Evolutionary conservation across 2,113 vertebrate genomes (phyloP).

Genomic region (Oreochromis niloticus): DNA sequence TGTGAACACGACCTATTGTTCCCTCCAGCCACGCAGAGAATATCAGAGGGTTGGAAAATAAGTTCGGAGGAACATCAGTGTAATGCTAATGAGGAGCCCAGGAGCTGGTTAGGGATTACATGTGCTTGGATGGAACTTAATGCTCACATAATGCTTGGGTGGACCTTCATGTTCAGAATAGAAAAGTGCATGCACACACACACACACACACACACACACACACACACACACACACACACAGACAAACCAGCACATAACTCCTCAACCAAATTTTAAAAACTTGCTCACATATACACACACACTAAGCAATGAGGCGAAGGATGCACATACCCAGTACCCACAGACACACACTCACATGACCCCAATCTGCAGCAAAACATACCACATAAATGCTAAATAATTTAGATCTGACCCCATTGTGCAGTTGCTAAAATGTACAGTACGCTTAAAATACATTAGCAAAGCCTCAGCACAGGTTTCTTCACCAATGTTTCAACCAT

Average conservation of each 20-base stretch:
- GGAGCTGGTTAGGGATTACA: slow-evolving; percentile 53
- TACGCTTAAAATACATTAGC: slow-evolving; percentile 9
- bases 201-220: neutral
- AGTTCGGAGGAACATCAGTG: slow-evolving; percentile 44
- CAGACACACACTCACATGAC: slow-evolving; percentile 18
- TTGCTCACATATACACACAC: neutral
- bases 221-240: neutral
- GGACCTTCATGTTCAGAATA: slow-evolving; percentile 13
- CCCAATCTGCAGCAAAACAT: slow-evolving; percentile 52
- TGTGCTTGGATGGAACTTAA: slow-evolving; percentile 41
- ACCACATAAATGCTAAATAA: slow-evolving; percentile 58
- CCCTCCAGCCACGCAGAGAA: slow-evolving; percentile 20
- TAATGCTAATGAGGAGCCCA: slow-evolving; percentile 56
- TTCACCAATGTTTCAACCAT: neutral
- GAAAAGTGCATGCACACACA: neutral
- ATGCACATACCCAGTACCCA: neutral
- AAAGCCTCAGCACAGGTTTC: neutral
- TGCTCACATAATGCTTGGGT: slow-evolving; percentile 47
- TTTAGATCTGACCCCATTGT: slow-evolving; percentile 66
- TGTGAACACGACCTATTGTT: slow-evolving; percentile 39
- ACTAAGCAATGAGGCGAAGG: neutral
- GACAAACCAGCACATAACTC: neutral
- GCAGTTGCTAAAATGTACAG: slow-evolving; percentile 59
- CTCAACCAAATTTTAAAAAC: slow-evolving; percentile 3
- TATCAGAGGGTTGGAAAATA: slow-evolving; percentile 40